Conservation (phyloP, 53 echinoderm and acorn worm genomes). For the Astropecten irregularis region DNA sequence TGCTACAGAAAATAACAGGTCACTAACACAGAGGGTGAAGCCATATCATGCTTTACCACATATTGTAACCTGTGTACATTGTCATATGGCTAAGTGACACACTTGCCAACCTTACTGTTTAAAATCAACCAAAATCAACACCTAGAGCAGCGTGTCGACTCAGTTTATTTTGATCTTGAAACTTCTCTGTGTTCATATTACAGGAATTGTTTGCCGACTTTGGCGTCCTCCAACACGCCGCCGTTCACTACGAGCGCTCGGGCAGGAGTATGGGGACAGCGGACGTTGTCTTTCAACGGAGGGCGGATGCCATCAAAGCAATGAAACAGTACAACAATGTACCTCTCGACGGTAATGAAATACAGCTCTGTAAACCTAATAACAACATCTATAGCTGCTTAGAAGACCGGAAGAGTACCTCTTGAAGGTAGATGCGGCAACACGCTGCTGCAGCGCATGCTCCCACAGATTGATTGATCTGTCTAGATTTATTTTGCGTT, state of each 20-base stretch:
- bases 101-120: too few species aligned
- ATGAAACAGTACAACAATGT: slow-evolving; percentile 99
- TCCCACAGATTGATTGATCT: too few species aligned
- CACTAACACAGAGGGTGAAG: neutral
- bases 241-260: slow-evolving; percentile 96
- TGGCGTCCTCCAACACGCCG: slow-evolving; percentile 84
- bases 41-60: neutral
- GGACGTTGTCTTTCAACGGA: slow-evolving; percentile 94
- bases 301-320: slow-evolving; percentile 91
- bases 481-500: too few species aligned
- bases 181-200: too few species aligned
- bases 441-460: too few species aligned
- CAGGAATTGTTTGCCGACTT: slow-evolving; percentile 99
- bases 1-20: slow-evolving; percentile 35
- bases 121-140: too few species aligned
- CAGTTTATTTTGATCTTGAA: too few species aligned
- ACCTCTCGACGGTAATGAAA: slow-evolving; percentile 86
- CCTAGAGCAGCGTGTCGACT: too few species aligned
- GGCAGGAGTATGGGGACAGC: slow-evolving; percentile 98
- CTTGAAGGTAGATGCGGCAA: too few species aligned
- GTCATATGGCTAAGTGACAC: too few species aligned
- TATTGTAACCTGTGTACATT: slow-evolving; percentile 8
- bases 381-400: too few species aligned
- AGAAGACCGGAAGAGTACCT: too few species aligned
- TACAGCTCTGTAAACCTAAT: neutral